Evolutionary conservation across 2,797 vertebrate species (phyloP), one percentile per base, ranked within the genome.

Genomic region (Lithobates pipiens): DNA sequence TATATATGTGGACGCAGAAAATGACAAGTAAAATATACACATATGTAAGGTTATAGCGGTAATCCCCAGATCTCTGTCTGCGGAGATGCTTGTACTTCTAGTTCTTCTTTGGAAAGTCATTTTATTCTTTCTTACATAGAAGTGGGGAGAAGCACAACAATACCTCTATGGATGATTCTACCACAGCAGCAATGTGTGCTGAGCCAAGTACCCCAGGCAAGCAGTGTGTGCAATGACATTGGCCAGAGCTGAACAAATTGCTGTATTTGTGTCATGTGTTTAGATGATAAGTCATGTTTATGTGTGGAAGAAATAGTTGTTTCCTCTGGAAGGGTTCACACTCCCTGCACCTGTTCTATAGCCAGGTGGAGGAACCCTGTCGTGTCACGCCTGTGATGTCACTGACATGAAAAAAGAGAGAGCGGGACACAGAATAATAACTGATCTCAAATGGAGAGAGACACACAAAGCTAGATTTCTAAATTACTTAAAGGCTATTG

Each of bases 211-310:
- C 15, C 15, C 46, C 32, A n/a, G 54, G 10, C 32, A 23, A n/a
- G n/a, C n/a, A n/a, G n/a, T n/a, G n/a, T n/a, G n/a, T n/a, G n/a
- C n/a, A 50, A 3, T 39, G 76, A 78, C 57, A 78, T 27, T 78
- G 76, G 39, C 57, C 76, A 78, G 76, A 67, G 57, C 32, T 1
- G 5, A n/a, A 10, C n/a, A 39, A 39, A 78, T 65, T 67, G 57
- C 18, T 13, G 21, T 10, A 23, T 36, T 78, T 65, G 34, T 78
- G 75, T 34, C 76, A 39, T 63, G 32, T 82, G 54, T 74, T 63
- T 75, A 74, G 25, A 75, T 16, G 50, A 54, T 54, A 65, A 25
- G n/a, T 23, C n/a, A 25, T 65, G 61, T 65, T 65, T 65, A 25
- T 65, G 61, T 65, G 23, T 65, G n/a, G 61, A 65, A 65, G 61